These are phyloP conservation scores for Neotoma lepida DNA, from an alignment of 2,113 vertebrate species.

Conservation along the genomic window DNA sequence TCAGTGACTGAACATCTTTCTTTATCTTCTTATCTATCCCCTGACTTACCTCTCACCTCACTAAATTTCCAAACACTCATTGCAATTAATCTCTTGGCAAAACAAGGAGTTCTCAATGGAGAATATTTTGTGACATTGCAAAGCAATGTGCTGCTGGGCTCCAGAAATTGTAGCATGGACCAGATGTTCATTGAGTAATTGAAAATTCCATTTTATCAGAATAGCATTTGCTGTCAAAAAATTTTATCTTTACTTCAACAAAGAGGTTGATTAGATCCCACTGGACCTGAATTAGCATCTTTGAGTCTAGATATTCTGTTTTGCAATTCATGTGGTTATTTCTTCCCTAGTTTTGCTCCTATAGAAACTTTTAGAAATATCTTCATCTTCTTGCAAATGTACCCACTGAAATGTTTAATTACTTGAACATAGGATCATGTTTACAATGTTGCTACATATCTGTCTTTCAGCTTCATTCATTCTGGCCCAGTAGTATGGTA, in stretches of 20 bases:
- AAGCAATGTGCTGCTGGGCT: constrained; percentile 63
- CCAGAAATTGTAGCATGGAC: constrained; percentile 74
- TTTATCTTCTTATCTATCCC: constrained; percentile 58
- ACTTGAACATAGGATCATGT: constrained; percentile 44
- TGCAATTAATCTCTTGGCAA: constrained; percentile 73
- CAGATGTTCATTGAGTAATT: constrained; percentile 88
- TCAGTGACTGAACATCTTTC: constrained; percentile 49
- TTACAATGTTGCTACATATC: not conserved
- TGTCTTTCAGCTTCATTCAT: constrained; percentile 64
- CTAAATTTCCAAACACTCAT: constrained; percentile 68
- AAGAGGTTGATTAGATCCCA: constrained; percentile 88
- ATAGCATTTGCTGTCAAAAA: constrained; percentile 88
- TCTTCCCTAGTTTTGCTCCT: constrained; percentile 80
- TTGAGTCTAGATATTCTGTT: constrained; percentile 84
- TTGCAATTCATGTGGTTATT: constrained; percentile 87
- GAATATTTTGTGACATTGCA: constrained; percentile 78
- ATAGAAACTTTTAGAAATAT: constrained; percentile 70
- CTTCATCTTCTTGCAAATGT: constrained; percentile 73
- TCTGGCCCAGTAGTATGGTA: constrained; percentile 53
- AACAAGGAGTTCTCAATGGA: constrained; percentile 65
- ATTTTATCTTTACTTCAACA: constrained; percentile 89
- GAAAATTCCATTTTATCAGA: constrained; percentile 90
- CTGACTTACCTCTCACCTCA: constrained; percentile 59
- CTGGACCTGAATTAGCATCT: constrained; percentile 87
- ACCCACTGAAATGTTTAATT: constrained; percentile 72